These are phyloP conservation scores for Piezodorus guildinii DNA, from an alignment of 1,140 invertebrate genomes.

Conservation along the genomic window DNA sequence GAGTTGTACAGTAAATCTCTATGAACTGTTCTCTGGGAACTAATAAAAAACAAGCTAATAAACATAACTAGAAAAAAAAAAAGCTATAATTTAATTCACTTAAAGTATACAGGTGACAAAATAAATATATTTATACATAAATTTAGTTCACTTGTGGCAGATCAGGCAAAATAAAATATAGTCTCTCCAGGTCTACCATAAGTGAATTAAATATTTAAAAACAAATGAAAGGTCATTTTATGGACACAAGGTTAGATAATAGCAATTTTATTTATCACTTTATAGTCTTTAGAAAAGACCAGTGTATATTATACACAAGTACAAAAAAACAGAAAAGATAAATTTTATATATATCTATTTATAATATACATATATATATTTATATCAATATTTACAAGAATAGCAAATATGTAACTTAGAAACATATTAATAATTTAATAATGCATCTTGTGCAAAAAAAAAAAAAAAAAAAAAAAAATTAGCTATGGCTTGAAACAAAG, in stretches of 20 bases:
- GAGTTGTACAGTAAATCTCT: too few species aligned
- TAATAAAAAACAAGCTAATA: too few species aligned
- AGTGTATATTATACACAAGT: slow-evolving; percentile 19
- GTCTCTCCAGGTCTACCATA: too few species aligned
- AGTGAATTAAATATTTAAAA: too few species aligned
- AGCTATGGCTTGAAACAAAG: slow-evolving; percentile 4
- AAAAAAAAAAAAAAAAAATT: background rate
- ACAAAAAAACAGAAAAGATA: slow-evolving; percentile 18
- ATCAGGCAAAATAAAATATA: too few species aligned
- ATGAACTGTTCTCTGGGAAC: too few species aligned
- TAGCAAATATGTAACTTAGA: slow-evolving; percentile 5
- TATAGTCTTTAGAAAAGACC: slow-evolving; percentile 15
- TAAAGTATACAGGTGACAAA: too few species aligned
- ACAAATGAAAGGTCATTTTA: too few species aligned
- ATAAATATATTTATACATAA: too few species aligned
- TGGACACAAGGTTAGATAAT: background rate
- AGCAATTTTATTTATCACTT: slow-evolving; percentile 11
- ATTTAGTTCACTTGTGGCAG: too few species aligned
- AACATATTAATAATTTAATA: background rate
- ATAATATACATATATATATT: slow-evolving; percentile 11
- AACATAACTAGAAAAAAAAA: too few species aligned
- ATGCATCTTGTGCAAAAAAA: slow-evolving; percentile 5
- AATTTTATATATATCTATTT: slow-evolving; percentile 18
- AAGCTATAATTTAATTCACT: too few species aligned
- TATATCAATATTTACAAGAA: slow-evolving; percentile 16